phyloP scores from a whole-genome alignment of 2,888 invertebrate genomes.

The Yponomeuta evonymella region DNA sequence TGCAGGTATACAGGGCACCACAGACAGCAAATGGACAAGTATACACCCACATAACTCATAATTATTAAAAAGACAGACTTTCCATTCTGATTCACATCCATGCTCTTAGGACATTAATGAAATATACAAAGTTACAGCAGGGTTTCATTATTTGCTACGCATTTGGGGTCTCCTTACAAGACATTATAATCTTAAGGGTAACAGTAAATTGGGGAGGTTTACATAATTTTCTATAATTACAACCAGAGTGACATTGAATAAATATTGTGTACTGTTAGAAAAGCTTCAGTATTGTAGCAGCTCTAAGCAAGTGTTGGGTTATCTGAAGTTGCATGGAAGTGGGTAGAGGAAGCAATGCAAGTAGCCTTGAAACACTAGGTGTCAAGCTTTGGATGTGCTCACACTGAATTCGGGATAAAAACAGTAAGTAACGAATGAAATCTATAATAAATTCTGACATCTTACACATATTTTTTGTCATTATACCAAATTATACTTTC shows the following conservation, averaged over 20 bases:
- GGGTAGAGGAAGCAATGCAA: constrained; percentile 52
- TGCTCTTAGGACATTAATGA: constrained; percentile 42
- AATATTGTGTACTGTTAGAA: constrained; percentile 48
- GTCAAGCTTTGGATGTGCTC: background rate
- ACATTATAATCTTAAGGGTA: constrained; percentile 66
- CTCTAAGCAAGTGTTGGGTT: constrained; percentile 41
- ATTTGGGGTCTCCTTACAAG: constrained; percentile 50
- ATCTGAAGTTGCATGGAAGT: constrained; percentile 50
- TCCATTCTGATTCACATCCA: constrained; percentile 33
- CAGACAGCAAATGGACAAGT: background rate
- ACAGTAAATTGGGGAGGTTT: constrained; percentile 58
- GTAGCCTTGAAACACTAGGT: constrained; percentile 27
- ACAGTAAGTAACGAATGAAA: background rate
- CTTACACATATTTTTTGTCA: constrained; percentile 17
- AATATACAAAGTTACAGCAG: constrained; percentile 47
- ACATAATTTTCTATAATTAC: constrained; percentile 60
- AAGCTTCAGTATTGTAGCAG: constrained; percentile 50
- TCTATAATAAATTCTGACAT: background rate
- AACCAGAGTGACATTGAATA: constrained; percentile 68
- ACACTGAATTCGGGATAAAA: background rate
- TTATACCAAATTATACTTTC: too few species aligned
- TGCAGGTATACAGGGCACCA: constrained; percentile 1
- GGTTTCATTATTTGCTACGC: constrained; percentile 62
- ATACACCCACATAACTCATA: constrained; percentile 27
- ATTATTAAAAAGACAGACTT: constrained; percentile 37